Conservation (phyloP, 2,113 vertebrate species). For the Chaetura pelagica region DNA sequence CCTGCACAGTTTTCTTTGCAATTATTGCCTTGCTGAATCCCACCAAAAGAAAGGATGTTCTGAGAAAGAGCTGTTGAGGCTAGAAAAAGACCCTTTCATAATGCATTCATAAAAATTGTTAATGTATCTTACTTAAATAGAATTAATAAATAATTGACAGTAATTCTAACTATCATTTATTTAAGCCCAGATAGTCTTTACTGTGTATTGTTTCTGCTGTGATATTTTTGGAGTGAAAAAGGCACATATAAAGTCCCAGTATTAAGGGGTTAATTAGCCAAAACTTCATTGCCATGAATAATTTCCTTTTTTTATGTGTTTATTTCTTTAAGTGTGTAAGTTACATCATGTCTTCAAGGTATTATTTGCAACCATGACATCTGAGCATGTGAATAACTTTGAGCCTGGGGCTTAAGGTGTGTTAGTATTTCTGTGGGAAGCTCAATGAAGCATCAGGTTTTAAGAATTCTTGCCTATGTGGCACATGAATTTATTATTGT, state of each 20-base stretch:
- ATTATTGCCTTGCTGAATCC: not conserved
- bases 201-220: not conserved
- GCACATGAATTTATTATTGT: not conserved
- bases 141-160: not conserved
- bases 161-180: not conserved
- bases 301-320: not conserved
- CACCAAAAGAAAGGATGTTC: not conserved
- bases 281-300: not conserved
- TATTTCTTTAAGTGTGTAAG: not conserved
- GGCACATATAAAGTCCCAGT: rapidly evolving
- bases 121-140: not conserved
- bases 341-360: not conserved
- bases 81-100: not conserved
- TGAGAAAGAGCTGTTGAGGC: not conserved
- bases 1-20: not conserved
- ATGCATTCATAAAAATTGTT: not conserved
- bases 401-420: not conserved
- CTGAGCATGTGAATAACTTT: not conserved
- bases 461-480: not conserved
- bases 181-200: not conserved
- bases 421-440: not conserved
- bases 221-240: not conserved
- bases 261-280: not conserved
- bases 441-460: not conserved
- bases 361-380: not conserved